phyloP scores from a whole-genome alignment of 2,113 vertebrate species.

The Cryptotis parvus region DNA sequence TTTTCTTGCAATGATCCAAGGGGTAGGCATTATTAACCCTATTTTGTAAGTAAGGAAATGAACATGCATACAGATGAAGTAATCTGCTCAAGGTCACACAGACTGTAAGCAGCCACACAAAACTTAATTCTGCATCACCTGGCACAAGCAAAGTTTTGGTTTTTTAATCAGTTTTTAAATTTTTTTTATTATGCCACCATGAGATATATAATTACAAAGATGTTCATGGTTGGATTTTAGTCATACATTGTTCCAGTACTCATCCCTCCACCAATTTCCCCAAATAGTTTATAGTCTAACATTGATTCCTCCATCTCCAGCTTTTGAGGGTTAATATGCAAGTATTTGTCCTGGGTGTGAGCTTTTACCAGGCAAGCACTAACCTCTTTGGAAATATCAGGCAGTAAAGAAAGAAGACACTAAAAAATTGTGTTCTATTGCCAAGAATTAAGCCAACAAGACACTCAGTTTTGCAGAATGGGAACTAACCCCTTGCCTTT shows the following conservation, averaged over 20 bases:
- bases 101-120: background rate
- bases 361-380: background rate
- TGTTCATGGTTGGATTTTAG: too few relatives aligned
- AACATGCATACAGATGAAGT: background rate
- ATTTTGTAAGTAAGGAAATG: slow-evolving; percentile 12
- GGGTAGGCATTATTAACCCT: background rate
- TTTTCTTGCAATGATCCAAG: slow-evolving; percentile 18
- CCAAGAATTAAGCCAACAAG: background rate
- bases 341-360: background rate
- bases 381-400: background rate
- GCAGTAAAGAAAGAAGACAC: background rate
- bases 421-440: background rate
- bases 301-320: background rate
- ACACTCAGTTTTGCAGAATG: background rate
- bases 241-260: too few relatives aligned
- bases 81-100: background rate
- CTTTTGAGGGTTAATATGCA: background rate
- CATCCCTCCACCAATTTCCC: too few relatives aligned
- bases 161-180: too few relatives aligned
- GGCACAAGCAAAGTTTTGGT: background rate
- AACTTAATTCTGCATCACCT: background rate
- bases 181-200: too few relatives aligned
- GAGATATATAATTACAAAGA: too few relatives aligned
- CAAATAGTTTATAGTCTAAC: background rate
- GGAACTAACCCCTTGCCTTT: background rate